Percentiles rank a stretch among this genome's conserved stretches.
Conservation (phyloP, 2,113 vertebrate genomes). For the Colinus virginianus region DNA sequence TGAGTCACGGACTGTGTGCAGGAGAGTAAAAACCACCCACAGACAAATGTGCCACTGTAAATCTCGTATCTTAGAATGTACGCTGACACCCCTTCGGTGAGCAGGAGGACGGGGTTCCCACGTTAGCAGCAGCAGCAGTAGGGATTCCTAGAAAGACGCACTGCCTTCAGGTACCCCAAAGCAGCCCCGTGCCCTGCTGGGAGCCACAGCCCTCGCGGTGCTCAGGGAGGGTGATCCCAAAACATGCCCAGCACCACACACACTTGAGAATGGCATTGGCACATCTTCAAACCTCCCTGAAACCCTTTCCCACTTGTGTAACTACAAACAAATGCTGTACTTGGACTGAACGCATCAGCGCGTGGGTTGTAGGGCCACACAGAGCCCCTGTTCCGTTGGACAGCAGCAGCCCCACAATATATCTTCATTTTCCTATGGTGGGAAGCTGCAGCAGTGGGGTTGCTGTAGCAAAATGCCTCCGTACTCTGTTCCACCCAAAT, state of each 20-base stretch:
- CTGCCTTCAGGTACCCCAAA: conserved; percentile 9
- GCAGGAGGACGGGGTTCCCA: conserved; percentile 22
- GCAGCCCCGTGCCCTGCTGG: neutral
- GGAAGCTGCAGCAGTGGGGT: neutral
- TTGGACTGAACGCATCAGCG: rapidly evolving
- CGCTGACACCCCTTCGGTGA: neutral
- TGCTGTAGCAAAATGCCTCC: neutral
- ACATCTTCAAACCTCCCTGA: neutral
- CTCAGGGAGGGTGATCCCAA: neutral
- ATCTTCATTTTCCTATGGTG: neutral
- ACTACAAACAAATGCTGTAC: neutral
- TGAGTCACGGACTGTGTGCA: conserved; percentile 58
- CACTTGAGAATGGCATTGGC: neutral
- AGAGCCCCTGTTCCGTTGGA: neutral
- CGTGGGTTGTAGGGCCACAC: neutral
- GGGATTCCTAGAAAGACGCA: conserved; percentile 25
- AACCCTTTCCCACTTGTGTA: conserved; percentile 8
- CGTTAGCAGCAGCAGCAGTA: neutral
- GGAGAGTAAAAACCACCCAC: conserved; percentile 53
- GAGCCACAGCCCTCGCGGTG: neutral
- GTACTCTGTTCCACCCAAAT: neutral
- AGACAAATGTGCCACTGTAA: conserved; percentile 57
- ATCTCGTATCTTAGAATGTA: conserved; percentile 17
- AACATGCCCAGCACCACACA: neutral
- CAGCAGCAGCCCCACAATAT: neutral